Evolutionary conservation across 2,797 vertebrate genomes (phyloP), one percentile per base, ranked within the genome.

Genomic region (Falco biarmicus): DNA sequence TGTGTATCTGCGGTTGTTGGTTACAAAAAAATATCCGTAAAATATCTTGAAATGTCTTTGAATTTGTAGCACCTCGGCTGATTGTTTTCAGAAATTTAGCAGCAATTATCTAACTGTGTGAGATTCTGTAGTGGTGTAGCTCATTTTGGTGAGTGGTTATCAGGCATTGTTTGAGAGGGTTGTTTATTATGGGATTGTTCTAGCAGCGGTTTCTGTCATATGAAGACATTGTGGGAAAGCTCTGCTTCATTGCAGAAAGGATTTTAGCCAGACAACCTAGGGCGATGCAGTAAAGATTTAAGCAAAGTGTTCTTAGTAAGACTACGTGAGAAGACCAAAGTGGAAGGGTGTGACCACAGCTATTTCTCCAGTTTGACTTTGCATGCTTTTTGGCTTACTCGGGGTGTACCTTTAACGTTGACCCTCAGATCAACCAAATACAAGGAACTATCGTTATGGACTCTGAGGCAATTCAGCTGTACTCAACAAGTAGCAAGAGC

Each of bases 1-100:
- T 90, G 85, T 88, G 76, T 74, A 48, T 76, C 91, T 57, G 85
- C 83, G 50, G 88, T 85, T 82, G 69, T 91, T 88, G 59, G 56
- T 70, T 90, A 53, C 59, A 76, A 57, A 78, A 78, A 94, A 91
- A 73, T 47, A 57, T 0, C 76, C 13, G 66, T 56, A 21, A 89
- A 88, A 82, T 88, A 21, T 26, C 66, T 76, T 57, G 89, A 89
- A 92, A 71, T 81, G 54, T 10, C 78, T 81, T 70, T 74, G 68
- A 54, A 76, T 34, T 51, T 54, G 41, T 25, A 73, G 63, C 39
- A 45, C 28, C 60, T 87, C 64, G 11, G 68, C 68, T 87, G 89
- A 70, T 57, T 53, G 47, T 60, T 86, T 63, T 43, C 50, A 65
- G 57, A 73, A 81, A 82, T 87, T 64, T 47, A 80, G 74, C 70